phyloP scores from a whole-genome alignment of 2,888 invertebrate genomes.

The Drosophila prostipennis region DNA sequence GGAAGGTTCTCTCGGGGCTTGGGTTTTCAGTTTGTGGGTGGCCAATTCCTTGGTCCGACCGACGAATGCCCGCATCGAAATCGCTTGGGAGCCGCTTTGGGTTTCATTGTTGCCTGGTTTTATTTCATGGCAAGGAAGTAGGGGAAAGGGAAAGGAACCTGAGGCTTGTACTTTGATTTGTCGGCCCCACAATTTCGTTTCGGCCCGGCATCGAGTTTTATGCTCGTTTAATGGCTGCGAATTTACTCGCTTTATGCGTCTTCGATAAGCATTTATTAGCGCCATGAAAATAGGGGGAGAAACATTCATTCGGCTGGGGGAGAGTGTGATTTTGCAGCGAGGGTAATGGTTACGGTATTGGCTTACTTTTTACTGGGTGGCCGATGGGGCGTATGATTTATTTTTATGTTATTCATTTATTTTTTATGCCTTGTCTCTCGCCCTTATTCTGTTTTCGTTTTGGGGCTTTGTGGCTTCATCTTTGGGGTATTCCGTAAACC shows the following conservation, averaged over 20 bases:
- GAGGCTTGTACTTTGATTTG: slow-evolving; percentile 76
- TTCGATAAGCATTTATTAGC: slow-evolving; percentile 80
- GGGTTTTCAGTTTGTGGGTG: slow-evolving; percentile 14
- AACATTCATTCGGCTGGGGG: neutral
- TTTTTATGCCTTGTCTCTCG: slow-evolving; percentile 35
- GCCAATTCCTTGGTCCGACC: slow-evolving; percentile 44
- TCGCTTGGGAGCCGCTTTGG: slow-evolving; percentile 79
- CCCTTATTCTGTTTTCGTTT: neutral
- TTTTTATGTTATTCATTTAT: slow-evolving; percentile 65
- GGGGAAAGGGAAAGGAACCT: neutral
- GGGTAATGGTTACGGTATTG: slow-evolving; percentile 69
- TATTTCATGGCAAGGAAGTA: slow-evolving; percentile 67
- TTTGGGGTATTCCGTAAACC: slow-evolving; percentile 25
- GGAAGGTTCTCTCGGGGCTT: slow-evolving; percentile 12
- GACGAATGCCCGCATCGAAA: slow-evolving; percentile 74
- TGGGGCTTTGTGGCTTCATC: slow-evolving; percentile 11
- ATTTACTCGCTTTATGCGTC: slow-evolving; percentile 81
- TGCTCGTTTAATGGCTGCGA: slow-evolving; percentile 81
- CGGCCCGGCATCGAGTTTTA: slow-evolving; percentile 71
- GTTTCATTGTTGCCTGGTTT: slow-evolving; percentile 77
- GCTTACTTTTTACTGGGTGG: slow-evolving; percentile 62
- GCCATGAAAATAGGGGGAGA: slow-evolving; percentile 47
- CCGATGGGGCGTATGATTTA: slow-evolving; percentile 78
- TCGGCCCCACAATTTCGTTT: slow-evolving; percentile 64
- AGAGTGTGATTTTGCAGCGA: slow-evolving; percentile 28